These are phyloP conservation scores for Oplegnathus fasciatus DNA, from an alignment of 2,113 vertebrate species.

Conservation along the genomic window DNA sequence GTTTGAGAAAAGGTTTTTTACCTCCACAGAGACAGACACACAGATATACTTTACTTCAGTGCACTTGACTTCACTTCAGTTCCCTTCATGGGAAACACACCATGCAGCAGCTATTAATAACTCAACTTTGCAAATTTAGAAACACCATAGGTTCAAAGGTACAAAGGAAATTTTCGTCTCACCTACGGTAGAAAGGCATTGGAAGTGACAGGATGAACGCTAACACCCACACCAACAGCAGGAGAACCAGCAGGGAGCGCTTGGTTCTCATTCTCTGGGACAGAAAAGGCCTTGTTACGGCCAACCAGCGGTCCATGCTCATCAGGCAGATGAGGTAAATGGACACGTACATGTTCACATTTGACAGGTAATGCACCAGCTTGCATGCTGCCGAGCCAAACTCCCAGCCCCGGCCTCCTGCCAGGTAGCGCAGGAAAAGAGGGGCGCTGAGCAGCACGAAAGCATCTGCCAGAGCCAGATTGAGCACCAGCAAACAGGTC, in stretches of 20 bases:
- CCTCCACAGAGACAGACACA: too few species aligned
- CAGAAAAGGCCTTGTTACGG: conserved; percentile 87
- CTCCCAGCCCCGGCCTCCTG: conserved; percentile 81
- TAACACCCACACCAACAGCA: conserved; percentile 86
- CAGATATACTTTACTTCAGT: too few species aligned
- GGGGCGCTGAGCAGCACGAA: conserved; percentile 89
- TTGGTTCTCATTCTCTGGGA: conserved; percentile 88
- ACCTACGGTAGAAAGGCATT: conserved; percentile 89
- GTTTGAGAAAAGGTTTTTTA: too few species aligned
- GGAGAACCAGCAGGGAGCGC: conserved; percentile 77
- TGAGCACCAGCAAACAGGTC: conserved; percentile 88
- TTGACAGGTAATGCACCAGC: conserved; percentile 88
- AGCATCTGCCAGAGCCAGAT: conserved; percentile 88
- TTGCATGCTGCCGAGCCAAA: conserved; percentile 88
- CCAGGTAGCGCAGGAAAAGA: conserved; percentile 86
- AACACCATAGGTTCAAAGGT: neutral
- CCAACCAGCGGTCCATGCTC: conserved; percentile 92
- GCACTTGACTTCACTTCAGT: neutral
- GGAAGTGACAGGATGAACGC: conserved; percentile 87
- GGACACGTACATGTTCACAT: conserved; percentile 92
- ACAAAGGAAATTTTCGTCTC: conserved; percentile 9
- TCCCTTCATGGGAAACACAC: neutral
- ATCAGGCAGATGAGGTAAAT: conserved; percentile 92
- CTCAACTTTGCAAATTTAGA: neutral
- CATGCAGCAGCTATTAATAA: neutral